These are phyloP conservation scores for Keiferia lycopersicella DNA, from an alignment of 2,888 invertebrate species.

Conservation along the genomic window DNA sequence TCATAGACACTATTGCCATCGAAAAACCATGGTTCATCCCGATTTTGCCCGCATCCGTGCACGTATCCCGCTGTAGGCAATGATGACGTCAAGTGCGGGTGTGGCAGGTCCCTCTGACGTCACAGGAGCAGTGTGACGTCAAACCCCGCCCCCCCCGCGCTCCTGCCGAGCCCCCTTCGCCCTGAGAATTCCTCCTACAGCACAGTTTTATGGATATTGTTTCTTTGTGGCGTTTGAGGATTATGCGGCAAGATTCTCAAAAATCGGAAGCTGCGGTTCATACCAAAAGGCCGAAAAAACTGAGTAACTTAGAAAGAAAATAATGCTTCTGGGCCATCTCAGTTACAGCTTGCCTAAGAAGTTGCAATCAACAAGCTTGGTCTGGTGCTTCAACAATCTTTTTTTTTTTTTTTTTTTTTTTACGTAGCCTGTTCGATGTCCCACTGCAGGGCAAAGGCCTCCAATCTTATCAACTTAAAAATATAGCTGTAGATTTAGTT, in stretches of 20 bases:
- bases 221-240: constrained; percentile 50
- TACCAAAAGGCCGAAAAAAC: not conserved
- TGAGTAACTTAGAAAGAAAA: not conserved
- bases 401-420: too few species aligned
- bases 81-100: constrained; percentile 77
- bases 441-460: too few species aligned
- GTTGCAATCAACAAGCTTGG: too few species aligned
- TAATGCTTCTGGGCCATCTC: too few species aligned
- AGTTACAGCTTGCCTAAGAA: too few species aligned
- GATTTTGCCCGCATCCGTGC: not conserved
- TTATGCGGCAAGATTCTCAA: constrained; percentile 34
- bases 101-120: constrained; percentile 75
- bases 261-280: constrained; percentile 27
- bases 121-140: constrained; percentile 77
- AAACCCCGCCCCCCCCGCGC: constrained; percentile 56
- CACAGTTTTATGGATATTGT: constrained; percentile 62
- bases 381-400: too few species aligned
- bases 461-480: too few species aligned
- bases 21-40: not conserved
- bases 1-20: not conserved
- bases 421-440: too few species aligned
- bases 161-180: constrained; percentile 38
- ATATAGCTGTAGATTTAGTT: too few species aligned
- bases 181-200: constrained; percentile 56
- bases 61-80: constrained; percentile 21